Evolutionary conservation across 1,140 invertebrate genomes (phyloP), one percentile per base, ranked within the genome.

Genomic region (Drosophila paulistorum): DNA sequence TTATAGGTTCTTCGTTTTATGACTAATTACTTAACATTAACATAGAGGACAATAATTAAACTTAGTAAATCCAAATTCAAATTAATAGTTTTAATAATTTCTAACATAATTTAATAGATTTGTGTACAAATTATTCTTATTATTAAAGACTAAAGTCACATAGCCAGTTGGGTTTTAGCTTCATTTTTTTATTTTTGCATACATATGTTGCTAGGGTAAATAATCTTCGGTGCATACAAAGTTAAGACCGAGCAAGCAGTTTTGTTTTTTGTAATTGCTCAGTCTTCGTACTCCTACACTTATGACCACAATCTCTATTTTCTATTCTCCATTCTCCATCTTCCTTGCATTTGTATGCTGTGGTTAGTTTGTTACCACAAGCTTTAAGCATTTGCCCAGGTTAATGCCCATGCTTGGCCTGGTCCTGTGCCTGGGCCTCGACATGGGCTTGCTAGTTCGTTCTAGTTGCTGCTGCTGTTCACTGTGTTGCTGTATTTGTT

Each of bases 321-420:
- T 33, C 54, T 57, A 30, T 33, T 30, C 23, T 57, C 57, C 14
- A 35, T 35, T 58, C 33, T 17, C 14, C 54, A 54, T 20, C 39
- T 59, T 59, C 11, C 57, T 6, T 39, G 33, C 57, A 59, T 59
- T 59, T 59, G 57, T 59, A 59, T 59, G 57, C 14, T 59, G 33
- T 35, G 57, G 57, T 59, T 59, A 59, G 57, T 59, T 59, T 59
- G 57, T 59, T 39, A 37, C 57, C 57, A 59, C 57, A 59, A 59
- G 30, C 17, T 59, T 59, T 37, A 59, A 59, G 57, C 57, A 59
- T 59, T 59, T 59, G 55, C 14, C 55, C 55, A 58, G 55, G 55
- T 58, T 58, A 58, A 58, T 58, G 30, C 30, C 30, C 30, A 30
- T 30, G 55, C 55, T 23, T 54, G 17, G 48, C 33, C 55, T 23